Evolutionary conservation across 92 coral and sea anemone species (phyloP), one percentile per base, ranked within the genome.

Genomic region (Porites lobata): DNA sequence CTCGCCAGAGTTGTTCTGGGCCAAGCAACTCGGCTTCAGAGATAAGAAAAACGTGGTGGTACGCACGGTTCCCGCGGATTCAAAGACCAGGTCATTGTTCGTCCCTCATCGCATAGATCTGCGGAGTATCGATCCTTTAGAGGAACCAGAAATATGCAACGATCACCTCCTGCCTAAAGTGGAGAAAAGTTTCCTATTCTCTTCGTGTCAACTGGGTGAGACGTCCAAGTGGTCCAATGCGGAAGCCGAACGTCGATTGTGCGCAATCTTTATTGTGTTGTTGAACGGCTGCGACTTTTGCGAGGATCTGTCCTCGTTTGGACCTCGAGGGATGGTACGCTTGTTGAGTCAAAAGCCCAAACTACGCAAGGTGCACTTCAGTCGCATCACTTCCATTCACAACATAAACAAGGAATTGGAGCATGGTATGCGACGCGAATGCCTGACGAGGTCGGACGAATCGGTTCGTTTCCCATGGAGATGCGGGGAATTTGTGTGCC

Each of bases 401-500:
- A 11, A 75, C 29, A 12, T 75, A 15, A 50, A 62, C 3, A 22
- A 19, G 6, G 79, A 75, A 52, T 21, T 63, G 6, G 12, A 21
- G 1, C 32, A 1, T 3, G 79, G 79, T 2, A 51, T 75, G 29
- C 14, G 58, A 11, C 79, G 47, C 62, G 79, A 75, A 2, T 75
- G 79, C 24, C 52, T 14, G 79, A 51, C 21, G 3, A 52, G 64
- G 14, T 75, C 9, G 5, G 6, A 19, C 62, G 62, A 75, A 29
- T 3, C 9, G 26, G 38, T 75, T 7, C 79, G 63, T 56, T 75
- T 75, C 24, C 79, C 79, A 1, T 75, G 79, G 79, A 32, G 79
- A 18, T 75, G 79, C 63, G 79, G 79, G 8, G 32, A 75, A 4
- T 75, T 75, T 5, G 79, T 52, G 58, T 51, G 79, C 24, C 29